Evolutionary conservation across 2,797 vertebrate genomes (phyloP).

Genomic region (Nannoperca australis): DNA sequence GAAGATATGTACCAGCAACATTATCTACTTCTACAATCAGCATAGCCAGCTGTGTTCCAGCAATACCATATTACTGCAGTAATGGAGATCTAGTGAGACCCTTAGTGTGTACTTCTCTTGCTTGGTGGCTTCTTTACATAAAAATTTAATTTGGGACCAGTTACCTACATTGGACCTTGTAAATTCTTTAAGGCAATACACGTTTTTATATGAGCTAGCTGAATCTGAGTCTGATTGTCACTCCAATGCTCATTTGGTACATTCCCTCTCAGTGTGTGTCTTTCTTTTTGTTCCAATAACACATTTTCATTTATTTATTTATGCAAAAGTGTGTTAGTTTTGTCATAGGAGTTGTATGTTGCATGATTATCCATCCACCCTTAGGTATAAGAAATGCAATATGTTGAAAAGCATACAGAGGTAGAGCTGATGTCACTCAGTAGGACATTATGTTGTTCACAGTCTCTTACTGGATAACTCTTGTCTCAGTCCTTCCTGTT

Average conservation of each 20-base stretch:
- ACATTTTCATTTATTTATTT: background rate
- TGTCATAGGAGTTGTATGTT: background rate
- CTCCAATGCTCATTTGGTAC: background rate
- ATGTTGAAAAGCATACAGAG: background rate
- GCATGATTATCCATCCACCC: background rate
- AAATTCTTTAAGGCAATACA: no score
- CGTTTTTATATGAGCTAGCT: no score
- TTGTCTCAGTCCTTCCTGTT: slow-evolving; percentile 4
- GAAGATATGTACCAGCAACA: background rate
- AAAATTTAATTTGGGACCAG: no score
- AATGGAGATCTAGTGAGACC: background rate
- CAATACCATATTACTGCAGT: background rate
- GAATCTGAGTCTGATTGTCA: background rate
- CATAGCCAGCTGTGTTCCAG: background rate
- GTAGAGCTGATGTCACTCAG: background rate
- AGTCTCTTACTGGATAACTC: background rate
- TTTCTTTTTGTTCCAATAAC: background rate
- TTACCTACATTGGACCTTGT: no score
- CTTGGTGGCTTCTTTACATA: background rate
- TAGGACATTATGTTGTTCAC: background rate
- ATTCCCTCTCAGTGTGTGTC: background rate
- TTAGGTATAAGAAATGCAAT: background rate
- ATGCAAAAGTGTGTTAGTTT: background rate
- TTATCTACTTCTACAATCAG: background rate
- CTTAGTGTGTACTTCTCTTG: background rate